These are phyloP conservation scores for Tauraco hartlaubi DNA, from an alignment of 2,797 vertebrate species.

Conservation along the genomic window DNA sequence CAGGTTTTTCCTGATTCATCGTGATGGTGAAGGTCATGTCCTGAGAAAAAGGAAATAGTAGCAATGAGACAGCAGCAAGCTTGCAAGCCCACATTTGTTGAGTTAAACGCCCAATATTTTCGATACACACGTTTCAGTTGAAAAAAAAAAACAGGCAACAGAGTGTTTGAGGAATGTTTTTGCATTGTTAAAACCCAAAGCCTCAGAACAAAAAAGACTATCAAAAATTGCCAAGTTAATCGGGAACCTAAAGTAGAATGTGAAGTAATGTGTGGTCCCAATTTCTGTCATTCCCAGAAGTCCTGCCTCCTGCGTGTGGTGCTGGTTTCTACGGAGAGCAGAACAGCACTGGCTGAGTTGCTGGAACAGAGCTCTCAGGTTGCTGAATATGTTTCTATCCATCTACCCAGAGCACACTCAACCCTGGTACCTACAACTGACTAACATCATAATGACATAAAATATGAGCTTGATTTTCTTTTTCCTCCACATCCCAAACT, in stretches of 20 bases:
- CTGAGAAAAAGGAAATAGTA: slow-evolving; percentile 53
- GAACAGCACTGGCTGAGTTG: neutral
- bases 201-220: neutral
- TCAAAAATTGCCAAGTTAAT: neutral
- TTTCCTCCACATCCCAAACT: neutral
- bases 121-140: neutral
- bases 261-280: neutral
- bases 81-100: neutral
- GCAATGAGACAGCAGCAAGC: slow-evolving; percentile 22
- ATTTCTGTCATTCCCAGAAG: neutral
- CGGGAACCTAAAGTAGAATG: neutral
- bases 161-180: neutral
- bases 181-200: neutral
- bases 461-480: neutral
- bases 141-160: neutral
- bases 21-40: slow-evolving; percentile 44
- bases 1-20: slow-evolving; percentile 48
- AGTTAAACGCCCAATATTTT: neutral
- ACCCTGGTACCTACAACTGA: neutral
- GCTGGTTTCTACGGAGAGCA: neutral
- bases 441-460: neutral
- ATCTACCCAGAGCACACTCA: neutral
- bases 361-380: neutral
- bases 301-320: neutral
- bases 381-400: neutral